Evolutionary conservation across 2,888 invertebrate genomes (phyloP), one percentile per base, ranked within the genome.

Genomic region (Melanargia galathea): DNA sequence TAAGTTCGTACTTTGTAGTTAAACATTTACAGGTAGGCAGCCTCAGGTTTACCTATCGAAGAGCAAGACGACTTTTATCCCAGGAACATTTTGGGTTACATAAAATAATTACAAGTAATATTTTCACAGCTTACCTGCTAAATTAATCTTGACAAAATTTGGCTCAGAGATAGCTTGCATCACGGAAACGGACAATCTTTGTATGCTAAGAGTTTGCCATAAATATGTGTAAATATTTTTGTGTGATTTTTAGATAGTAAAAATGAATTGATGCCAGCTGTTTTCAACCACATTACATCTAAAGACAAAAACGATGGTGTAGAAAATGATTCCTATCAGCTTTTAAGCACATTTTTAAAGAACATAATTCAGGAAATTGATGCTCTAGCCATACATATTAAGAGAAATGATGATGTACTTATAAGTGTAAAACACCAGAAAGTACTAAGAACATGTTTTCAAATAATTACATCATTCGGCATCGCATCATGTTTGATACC

Each of bases 351-450:
- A 58, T 93, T 92, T 74, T 70, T 93, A 38, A 68, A 76, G 13
- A 80, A 87, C 61, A 87, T 91, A 69, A 80, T 91, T 40, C 75
- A 81, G 69, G 80, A 92, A 70, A 82, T 93, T 52, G 82, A 92
- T 76, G 71, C 79, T 66, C 71, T 89, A 78, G 73, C 82, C 66
- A 55, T 72, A 20, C 75, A 77, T 67, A 72, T 92, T 30, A 76
- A 73, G 57, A 76, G 71, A 13, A 80, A 87, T 68, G 74, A 83
- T 11, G 79, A 78, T 18, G 78, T 88, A 70, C 77, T 92, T 16
- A 85, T 96, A 49, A 96, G 95, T 80, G 93, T 96, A 0, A 93
- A 92, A 72, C 93, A 95, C 78, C 93, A 94, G 72, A 94, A 93
- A 80, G 81, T 86, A n/a, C 75, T 96, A 5, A 90, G 93, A 74